phyloP scores from a whole-genome alignment of 2,797 vertebrate genomes.

The Pangasius larnaudii region DNA sequence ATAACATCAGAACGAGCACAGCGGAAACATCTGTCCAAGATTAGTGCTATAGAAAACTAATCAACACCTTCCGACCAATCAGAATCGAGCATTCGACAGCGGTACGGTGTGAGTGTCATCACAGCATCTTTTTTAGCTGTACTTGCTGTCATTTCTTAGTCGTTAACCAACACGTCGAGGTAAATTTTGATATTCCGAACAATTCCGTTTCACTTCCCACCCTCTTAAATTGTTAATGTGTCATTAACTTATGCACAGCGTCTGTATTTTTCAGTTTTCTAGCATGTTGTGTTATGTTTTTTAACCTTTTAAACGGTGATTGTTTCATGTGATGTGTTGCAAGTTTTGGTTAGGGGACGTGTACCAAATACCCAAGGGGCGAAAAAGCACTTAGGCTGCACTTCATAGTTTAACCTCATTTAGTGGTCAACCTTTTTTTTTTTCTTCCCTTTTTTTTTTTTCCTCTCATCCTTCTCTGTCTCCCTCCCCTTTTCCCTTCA shows the following conservation, averaged over 20 bases:
- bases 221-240: neutral
- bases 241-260: neutral
- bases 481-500: slow-evolving; percentile 39
- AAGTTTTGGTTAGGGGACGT: neutral
- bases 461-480: slow-evolving; percentile 8
- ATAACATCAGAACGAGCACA: neutral
- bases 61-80: neutral
- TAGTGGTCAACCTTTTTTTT: slow-evolving; percentile 68
- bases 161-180: neutral
- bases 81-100: neutral
- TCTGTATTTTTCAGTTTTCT: neutral
- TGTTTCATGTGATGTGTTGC: neutral
- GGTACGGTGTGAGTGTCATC: too few species aligned
- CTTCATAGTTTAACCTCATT: slow-evolving; percentile 59
- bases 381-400: neutral
- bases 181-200: neutral
- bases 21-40: neutral
- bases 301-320: neutral
- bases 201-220: neutral
- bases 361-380: neutral
- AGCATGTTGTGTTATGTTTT: neutral
- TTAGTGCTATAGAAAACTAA: neutral
- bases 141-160: neutral
- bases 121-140: too few species aligned
- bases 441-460: slow-evolving; percentile 44